These are phyloP conservation scores for Papilio protenor DNA, from an alignment of 2,888 invertebrate species.

Conservation along the genomic window DNA sequence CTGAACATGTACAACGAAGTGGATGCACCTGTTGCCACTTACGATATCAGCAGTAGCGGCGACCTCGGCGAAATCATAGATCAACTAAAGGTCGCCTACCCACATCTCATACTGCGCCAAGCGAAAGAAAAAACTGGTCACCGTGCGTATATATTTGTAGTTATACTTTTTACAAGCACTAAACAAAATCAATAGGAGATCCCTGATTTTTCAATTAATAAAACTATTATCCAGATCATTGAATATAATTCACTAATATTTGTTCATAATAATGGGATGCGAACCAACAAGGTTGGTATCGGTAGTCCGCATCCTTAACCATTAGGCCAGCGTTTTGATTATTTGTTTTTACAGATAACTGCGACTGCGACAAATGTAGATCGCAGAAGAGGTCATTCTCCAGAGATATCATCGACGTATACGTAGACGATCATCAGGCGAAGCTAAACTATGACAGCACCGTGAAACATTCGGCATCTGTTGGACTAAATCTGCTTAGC, in stretches of 20 bases:
- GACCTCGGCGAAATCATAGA: constrained; percentile 1
- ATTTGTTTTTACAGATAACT: constrained; percentile 24
- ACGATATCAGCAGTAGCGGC: constrained; percentile 3
- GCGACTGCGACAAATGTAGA: constrained; percentile 30
- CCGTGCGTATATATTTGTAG: constrained; percentile 3
- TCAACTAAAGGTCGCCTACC: constrained; percentile 29
- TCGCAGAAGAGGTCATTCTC: constrained; percentile 7
- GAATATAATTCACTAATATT: not conserved
- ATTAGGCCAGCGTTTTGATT: not conserved
- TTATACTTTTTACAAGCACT: not conserved
- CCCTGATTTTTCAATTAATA: not conserved
- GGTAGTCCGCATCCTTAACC: not conserved
- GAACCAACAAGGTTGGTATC: not conserved
- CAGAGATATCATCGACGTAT: constrained; percentile 39
- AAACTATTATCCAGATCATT: not conserved
- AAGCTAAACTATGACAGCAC: constrained; percentile 27
- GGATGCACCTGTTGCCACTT: constrained; percentile 32
- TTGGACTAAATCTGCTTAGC: constrained; percentile 37
- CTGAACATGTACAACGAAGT: constrained; percentile 16
- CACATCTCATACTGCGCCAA: constrained; percentile 26
- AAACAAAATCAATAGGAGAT: not conserved
- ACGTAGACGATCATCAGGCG: constrained; percentile 34
- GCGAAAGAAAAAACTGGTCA: constrained; percentile 5
- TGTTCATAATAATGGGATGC: not conserved
- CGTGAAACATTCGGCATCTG: constrained; percentile 29